Conservation (phyloP, 2,888 invertebrate species). For the Monopis laevigella region DNA sequence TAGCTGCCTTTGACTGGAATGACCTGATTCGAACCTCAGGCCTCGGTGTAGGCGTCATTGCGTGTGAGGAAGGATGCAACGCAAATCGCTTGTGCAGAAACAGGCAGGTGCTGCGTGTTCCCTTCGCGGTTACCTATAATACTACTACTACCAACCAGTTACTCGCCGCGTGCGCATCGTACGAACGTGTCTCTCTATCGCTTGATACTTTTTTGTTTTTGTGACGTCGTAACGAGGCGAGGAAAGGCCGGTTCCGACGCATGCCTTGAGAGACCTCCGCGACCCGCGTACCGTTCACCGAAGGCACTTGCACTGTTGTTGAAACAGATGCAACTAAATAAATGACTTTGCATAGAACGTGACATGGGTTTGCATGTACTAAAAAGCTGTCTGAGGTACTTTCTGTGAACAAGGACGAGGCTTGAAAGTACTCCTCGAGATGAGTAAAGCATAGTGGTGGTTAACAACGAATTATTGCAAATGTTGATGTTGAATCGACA, state of each 20-base stretch:
- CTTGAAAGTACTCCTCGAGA: no score
- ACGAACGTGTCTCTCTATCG: constrained; percentile 2
- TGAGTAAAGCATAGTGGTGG: no score
- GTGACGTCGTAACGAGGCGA: no score
- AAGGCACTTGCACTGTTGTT: constrained; percentile 7
- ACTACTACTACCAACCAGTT: constrained; percentile 1
- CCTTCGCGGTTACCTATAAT: neutral
- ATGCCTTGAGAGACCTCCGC: constrained; percentile 8
- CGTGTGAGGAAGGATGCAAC: constrained; percentile 7
- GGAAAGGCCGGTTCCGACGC: constrained; percentile 12
- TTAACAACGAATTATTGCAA: no score
- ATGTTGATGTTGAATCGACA: no score
- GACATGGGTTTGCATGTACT: constrained; percentile 8
- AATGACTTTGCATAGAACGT: constrained; percentile 1
- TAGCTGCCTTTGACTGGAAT: constrained; percentile 1
- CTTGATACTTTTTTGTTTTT: no score
- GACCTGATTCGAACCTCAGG: neutral
- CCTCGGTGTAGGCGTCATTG: neutral
- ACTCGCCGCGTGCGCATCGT: constrained; percentile 3
- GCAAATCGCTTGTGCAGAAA: neutral
- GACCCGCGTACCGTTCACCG: constrained; percentile 15
- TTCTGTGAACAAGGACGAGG: constrained; percentile 5
- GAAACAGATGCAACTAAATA: neutral
- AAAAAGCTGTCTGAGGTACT: constrained; percentile 1
- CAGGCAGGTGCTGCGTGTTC: constrained; percentile 1